These are phyloP conservation scores for Engraulis encrasicolus DNA, from an alignment of 2,113 vertebrate genomes.

Conservation along the genomic window DNA sequence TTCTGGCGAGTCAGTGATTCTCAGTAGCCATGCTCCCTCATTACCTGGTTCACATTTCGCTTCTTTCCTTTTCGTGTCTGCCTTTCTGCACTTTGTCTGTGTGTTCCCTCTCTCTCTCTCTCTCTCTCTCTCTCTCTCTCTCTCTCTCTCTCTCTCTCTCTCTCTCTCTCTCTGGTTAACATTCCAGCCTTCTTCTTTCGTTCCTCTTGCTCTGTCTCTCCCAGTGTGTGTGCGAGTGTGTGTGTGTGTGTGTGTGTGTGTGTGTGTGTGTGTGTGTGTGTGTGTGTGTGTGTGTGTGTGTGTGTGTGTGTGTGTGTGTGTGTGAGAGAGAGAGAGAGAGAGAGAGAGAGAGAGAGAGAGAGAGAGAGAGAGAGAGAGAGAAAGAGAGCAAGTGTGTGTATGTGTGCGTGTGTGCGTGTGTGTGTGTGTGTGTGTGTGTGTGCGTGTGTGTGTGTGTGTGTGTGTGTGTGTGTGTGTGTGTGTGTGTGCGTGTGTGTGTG, in stretches of 20 bases:
- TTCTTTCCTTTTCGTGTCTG: not conserved
- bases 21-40: too few relatives aligned
- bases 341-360: too few relatives aligned
- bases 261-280: conserved; percentile 37
- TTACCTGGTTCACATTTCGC: not conserved
- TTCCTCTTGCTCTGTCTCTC: too few relatives aligned
- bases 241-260: conserved; percentile 6
- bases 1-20: too few relatives aligned
- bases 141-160: too few relatives aligned
- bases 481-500: not conserved
- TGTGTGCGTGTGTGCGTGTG: conserved; percentile 21
- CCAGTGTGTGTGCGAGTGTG: not conserved
- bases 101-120: not conserved
- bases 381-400: too few relatives aligned
- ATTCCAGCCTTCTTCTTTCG: too few relatives aligned
- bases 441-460: too few relatives aligned
- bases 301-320: conserved; percentile 10
- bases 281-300: conserved; percentile 21
- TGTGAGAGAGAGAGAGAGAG: too few relatives aligned
- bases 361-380: too few relatives aligned
- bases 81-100: too few relatives aligned
- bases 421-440: conserved; percentile 29
- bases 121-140: not conserved
- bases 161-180: too few relatives aligned
- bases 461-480: conserved; percentile 27